A percentile compares a stretch with the other conserved stretches of the same genome.
Conservation (phyloP, 2,113 vertebrate species). For the Cyphomyrus discorhynchus region DNA sequence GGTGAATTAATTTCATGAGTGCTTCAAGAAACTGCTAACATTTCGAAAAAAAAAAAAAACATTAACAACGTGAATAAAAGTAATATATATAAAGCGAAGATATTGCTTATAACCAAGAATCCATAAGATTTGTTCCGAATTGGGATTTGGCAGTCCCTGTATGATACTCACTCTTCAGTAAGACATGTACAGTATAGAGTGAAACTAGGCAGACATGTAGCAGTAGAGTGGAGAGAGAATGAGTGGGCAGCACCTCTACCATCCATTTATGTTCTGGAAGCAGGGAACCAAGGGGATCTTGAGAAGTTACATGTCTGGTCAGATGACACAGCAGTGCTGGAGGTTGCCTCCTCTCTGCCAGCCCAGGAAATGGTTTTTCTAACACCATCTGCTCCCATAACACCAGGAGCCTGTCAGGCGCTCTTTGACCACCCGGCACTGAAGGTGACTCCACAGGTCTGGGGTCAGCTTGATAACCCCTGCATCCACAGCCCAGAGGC, state of each 20-base stretch:
- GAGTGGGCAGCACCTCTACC: background rate
- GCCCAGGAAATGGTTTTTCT: background rate
- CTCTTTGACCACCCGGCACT: background rate
- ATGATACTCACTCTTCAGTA: background rate
- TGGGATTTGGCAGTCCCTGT: background rate
- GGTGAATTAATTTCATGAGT: background rate
- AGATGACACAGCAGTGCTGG: background rate
- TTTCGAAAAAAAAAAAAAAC: background rate
- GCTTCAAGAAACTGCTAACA: background rate
- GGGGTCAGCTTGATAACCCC: background rate
- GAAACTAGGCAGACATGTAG: background rate
- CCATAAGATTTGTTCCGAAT: background rate
- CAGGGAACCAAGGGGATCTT: background rate
- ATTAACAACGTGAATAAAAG: background rate
- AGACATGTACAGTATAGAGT: background rate
- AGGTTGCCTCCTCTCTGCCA: background rate
- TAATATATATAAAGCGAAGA: background rate
- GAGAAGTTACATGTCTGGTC: background rate
- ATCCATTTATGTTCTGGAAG: background rate
- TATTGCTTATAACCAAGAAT: background rate
- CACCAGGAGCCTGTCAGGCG: background rate
- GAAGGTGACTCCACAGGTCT: background rate
- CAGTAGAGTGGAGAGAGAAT: background rate
- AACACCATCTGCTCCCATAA: background rate
- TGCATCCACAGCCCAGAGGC: background rate